Base-by-base conservation (phyloP, 2,797 vertebrate species). In the Passerculus sandwichensis region DNA sequence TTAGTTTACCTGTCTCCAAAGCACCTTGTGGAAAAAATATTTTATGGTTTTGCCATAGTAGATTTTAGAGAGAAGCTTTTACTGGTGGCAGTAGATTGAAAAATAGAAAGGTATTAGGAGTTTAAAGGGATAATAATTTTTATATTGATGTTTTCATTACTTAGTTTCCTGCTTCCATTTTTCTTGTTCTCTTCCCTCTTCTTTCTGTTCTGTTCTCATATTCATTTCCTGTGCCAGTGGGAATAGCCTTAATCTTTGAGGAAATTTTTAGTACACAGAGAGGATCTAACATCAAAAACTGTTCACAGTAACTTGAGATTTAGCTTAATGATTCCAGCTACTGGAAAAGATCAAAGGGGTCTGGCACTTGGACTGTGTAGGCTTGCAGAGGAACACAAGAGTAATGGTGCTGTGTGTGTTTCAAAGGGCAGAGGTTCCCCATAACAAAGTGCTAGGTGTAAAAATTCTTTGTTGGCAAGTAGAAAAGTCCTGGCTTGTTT, bases 191-290 rank as follows among this genome's bases (percentile, higher is more conserved):
- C 47, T 71, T 88, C 16, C 38, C 21, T 60, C 21, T 50, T 65
- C 17, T 67, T 85, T 75, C 50, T 69, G 2, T 65, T 76, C 20
- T 66, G 10, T 89, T 61, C 27, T 81, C 23, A 13, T 88, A 29
- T 74, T 91, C 19, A 34, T 89, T 83, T 53, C 48, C 42, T 74
- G 57, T 83, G 76, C 79, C 53, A n/a, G 34, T 65, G 93, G 89
- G 91, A 92, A 89, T 95, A 91, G 34, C 61, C 45, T 34, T 71
- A 77, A 67, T 74, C 64, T 92, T 85, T 88, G 72, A 92, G 54
- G 69, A 85, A 93, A 47, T 73, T 66, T 94, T 87, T 62, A 79
- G 66, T 70, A 62, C 25, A 54, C 0, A 0, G 27, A 66, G 36
- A 81, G 32, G 48, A 60, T 83, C 71, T 84, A 73, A 83, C 85